Evolutionary conservation across 2,888 invertebrate species (phyloP).

Genomic region (Latheticus oryzae): DNA sequence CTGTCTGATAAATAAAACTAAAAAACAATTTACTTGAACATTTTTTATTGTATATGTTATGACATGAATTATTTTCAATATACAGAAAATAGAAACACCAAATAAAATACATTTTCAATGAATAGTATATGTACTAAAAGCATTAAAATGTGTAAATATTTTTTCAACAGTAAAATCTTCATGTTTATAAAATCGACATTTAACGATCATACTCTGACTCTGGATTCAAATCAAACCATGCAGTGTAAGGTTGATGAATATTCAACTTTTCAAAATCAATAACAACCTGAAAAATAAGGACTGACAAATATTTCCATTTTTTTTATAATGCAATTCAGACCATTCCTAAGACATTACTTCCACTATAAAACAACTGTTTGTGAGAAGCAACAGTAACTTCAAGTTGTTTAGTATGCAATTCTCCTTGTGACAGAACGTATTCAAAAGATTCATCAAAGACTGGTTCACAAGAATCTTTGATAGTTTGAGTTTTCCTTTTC

Average conservation of each 20-base stretch:
- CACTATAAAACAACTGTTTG: slow-evolving; percentile 83
- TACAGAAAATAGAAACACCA: too few species aligned
- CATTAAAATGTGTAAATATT: too few species aligned
- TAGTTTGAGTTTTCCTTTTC: slow-evolving; percentile 85
- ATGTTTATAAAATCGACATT: slow-evolving; percentile 15
- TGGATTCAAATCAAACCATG: slow-evolving; percentile 76
- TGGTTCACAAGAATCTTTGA: slow-evolving; percentile 92
- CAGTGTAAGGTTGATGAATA: slow-evolving; percentile 76
- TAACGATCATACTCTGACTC: slow-evolving; percentile 42
- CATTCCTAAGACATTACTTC: slow-evolving; percentile 87
- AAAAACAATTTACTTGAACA: too few species aligned
- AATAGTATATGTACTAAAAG: slow-evolving; percentile 14
- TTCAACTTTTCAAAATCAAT: slow-evolving; percentile 77
- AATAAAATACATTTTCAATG: slow-evolving; percentile 9
- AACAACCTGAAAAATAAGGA: slow-evolving; percentile 69
- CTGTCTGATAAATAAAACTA: too few species aligned
- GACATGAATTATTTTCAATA: too few species aligned
- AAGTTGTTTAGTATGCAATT: slow-evolving; percentile 80
- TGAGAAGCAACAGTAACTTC: slow-evolving; percentile 91
- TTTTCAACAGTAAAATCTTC: too few species aligned
- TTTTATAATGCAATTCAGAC: too few species aligned
- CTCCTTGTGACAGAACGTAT: slow-evolving; percentile 85
- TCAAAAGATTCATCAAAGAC: slow-evolving; percentile 93
- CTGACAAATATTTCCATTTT: not conserved
- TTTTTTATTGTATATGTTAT: too few species aligned